Percentiles rank a stretch among this genome's conserved stretches.
Conservation (phyloP, 1,140 invertebrate species). For the Hycleus cichorii region DNA sequence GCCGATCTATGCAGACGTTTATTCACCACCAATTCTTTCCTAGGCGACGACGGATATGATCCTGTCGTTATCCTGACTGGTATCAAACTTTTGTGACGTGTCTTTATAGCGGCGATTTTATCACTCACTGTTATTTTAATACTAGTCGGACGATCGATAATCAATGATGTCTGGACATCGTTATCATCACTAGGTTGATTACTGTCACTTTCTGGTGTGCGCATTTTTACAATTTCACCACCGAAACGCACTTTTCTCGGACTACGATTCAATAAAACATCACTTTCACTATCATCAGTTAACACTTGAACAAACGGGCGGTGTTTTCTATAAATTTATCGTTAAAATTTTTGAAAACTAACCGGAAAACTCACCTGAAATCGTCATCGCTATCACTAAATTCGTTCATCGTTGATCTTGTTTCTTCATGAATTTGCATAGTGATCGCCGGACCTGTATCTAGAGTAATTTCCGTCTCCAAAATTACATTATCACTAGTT, state of each 20-base stretch:
- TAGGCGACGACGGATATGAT: conserved; percentile 4
- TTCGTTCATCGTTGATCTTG: conserved; percentile 35
- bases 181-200: conserved; percentile 45
- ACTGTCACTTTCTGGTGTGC: conserved; percentile 71
- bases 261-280: conserved; percentile 37
- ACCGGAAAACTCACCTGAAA: conserved; percentile 4
- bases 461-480: conserved; percentile 75
- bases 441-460: conserved; percentile 68
- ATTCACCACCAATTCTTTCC: conserved; percentile 1
- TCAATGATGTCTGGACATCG: conserved; percentile 7
- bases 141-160: conserved; percentile 6
- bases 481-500: conserved; percentile 53
- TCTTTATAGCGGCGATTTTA: conserved; percentile 10
- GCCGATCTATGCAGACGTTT: conserved; percentile 12
- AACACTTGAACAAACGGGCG: conserved; percentile 17
- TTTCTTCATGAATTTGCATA: conserved; percentile 71
- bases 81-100: conserved; percentile 9
- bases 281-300: conserved; percentile 48
- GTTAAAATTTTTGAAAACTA: too few species aligned
- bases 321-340: not conserved
- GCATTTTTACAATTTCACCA: conserved; percentile 71
- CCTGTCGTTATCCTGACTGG: conserved; percentile 6
- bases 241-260: conserved; percentile 68
- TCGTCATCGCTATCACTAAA: conserved; percentile 33
- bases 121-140: conserved; percentile 29